Evolutionary conservation across 1,140 invertebrate genomes (phyloP).

Genomic region (Calycopis cecrops): DNA sequence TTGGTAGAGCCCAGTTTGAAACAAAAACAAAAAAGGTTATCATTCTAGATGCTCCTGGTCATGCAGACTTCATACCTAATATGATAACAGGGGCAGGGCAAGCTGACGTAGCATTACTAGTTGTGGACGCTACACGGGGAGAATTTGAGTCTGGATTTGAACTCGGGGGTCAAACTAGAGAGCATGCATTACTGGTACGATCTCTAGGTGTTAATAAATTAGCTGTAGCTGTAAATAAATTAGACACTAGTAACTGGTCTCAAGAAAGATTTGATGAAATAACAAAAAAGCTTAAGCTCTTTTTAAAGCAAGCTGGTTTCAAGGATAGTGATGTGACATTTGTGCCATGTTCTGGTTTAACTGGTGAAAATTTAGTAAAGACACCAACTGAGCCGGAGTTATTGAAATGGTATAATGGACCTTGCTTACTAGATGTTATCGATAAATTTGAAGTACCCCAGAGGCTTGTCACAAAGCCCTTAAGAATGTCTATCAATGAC

Average conservation of each 20-base stretch:
- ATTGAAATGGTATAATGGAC: slow-evolving; percentile 90
- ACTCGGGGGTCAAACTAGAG: slow-evolving; percentile 96
- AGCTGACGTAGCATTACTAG: slow-evolving; percentile 96
- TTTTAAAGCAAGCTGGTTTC: slow-evolving; percentile 96
- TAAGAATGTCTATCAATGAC: slow-evolving; percentile 95
- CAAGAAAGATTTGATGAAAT: slow-evolving; percentile 92
- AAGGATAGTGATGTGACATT: slow-evolving; percentile 91
- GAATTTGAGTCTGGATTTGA: slow-evolving; percentile 99
- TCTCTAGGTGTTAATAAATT: slow-evolving; percentile 94
- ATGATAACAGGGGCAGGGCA: slow-evolving; percentile 99
- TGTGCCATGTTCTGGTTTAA: slow-evolving; percentile 96
- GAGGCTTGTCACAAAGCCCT: slow-evolving; percentile 90
- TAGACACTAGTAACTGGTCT: slow-evolving; percentile 88
- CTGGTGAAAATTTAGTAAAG: slow-evolving; percentile 92
- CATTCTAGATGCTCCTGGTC: slow-evolving; percentile 97
- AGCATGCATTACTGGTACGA: slow-evolving; percentile 93
- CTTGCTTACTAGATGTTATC: slow-evolving; percentile 87
- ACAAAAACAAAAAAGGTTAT: slow-evolving; percentile 90
- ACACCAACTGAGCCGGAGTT: slow-evolving; percentile 81
- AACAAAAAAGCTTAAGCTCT: slow-evolving; percentile 87
- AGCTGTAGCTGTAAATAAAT: slow-evolving; percentile 90
- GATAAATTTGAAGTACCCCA: slow-evolving; percentile 90
- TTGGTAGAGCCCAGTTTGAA: slow-evolving; percentile 95
- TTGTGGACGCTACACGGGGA: slow-evolving; percentile 95
- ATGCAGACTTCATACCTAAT: slow-evolving; percentile 99